Base-by-base conservation (phyloP, 2,888 invertebrate species). In the Macropis europaea region DNA sequence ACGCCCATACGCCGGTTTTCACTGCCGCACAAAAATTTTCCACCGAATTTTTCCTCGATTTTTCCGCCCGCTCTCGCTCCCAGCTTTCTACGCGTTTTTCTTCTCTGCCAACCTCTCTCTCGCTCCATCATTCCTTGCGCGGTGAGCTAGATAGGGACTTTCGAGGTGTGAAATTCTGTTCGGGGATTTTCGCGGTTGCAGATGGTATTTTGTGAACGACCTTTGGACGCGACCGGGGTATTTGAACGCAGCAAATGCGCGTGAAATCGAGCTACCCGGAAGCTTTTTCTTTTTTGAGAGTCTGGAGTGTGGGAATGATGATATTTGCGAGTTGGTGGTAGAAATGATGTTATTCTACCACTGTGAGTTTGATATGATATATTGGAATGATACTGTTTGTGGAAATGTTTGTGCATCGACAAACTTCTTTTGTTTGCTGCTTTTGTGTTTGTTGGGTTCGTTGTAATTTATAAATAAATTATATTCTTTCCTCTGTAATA, bases 161-260 rank as follows among this genome's bases (percentile, higher is more conserved):
- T 13, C 22, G 40, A 47, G 32, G 47, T 40, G 68, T 24, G 62
- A 50, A 64, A 52, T 34, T 62, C 43, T 36, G 17, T 42, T 64
- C 22, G 24, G 52, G 36, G 36, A 52, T 52, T 36, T 36, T n/a
- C 52, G 34, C 13, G 36, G 24, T 24, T 7, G 13, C 15, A 9
- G 26, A n/a, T n/a, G n/a, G n/a, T n/a, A n/a, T n/a, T n/a, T n/a
- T 17, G 3, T 6, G 7, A n/a, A 28, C 53, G 40, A 40, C 40
- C n/a, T 15, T 40, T 42, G 30, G 17, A n/a, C 7, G 3, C n/a
- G 28, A 11, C 11, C 26, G 11, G 26, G 19, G 9, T 22, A 24
- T 22, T 50, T 24, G 11, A 40, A 40, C 9, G 19, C 4, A 9
- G 34, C 4, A 40, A 17, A 5, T 13, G 5, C 1, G 42, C 3